These are phyloP conservation scores for Cynaeus angustus DNA, from an alignment of 2,888 invertebrate species.

Conservation along the genomic window DNA sequence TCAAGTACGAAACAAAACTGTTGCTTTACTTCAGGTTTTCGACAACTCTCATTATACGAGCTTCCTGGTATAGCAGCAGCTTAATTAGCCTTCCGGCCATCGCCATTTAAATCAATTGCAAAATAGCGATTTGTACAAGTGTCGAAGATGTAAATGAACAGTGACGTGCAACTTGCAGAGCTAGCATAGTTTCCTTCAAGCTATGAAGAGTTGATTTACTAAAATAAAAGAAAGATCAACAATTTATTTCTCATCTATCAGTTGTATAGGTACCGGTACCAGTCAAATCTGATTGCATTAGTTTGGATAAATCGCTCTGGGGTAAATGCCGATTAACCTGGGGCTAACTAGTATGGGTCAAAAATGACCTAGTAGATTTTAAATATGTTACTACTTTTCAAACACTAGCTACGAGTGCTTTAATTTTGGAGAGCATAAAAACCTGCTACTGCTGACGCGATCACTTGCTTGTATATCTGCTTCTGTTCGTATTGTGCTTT, in stretches of 20 bases:
- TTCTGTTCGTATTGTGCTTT: background rate
- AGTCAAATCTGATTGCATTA: too few species aligned
- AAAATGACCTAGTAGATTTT: too few species aligned
- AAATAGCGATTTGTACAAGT: conserved; percentile 21
- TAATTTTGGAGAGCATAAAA: background rate
- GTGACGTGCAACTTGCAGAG: background rate
- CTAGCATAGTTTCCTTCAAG: too few species aligned
- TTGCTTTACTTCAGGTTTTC: conserved; percentile 20
- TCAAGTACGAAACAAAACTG: conserved; percentile 10
- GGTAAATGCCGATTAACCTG: too few species aligned
- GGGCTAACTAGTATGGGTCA: too few species aligned
- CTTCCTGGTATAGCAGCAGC: conserved; percentile 28
- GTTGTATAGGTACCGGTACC: too few species aligned
- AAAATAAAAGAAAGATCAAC: too few species aligned
- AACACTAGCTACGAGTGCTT: too few species aligned
- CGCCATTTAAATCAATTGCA: conserved; percentile 31
- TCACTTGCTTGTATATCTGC: background rate
- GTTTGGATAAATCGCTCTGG: too few species aligned
- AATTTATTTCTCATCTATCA: too few species aligned
- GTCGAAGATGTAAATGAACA: conserved; percentile 1
- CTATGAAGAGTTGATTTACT: too few species aligned
- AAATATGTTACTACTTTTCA: too few species aligned
- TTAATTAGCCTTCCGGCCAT: conserved; percentile 30
- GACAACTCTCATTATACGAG: conserved; percentile 27
- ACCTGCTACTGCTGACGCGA: background rate